phyloP scores from a whole-genome alignment of 2,113 vertebrate species.

The Mustela nigripes region DNA sequence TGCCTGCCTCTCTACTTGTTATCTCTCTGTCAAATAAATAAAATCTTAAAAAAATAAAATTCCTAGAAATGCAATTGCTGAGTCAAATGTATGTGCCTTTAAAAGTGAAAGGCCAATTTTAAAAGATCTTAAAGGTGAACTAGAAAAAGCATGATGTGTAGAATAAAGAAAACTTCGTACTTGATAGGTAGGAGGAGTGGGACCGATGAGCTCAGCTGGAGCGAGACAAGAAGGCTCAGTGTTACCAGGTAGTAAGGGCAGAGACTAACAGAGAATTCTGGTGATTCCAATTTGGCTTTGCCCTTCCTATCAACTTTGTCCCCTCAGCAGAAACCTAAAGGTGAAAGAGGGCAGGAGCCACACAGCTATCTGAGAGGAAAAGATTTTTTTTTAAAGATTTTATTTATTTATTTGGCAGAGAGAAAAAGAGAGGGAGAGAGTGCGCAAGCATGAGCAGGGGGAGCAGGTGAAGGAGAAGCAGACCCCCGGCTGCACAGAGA shows the following conservation, averaged over 20 bases:
- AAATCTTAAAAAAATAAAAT: too few relatives aligned
- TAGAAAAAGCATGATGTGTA: not conserved
- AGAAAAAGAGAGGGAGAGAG: not conserved
- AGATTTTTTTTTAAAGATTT: not conserved
- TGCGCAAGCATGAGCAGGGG: not conserved
- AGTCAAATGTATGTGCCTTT: not conserved
- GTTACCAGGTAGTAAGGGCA: not conserved
- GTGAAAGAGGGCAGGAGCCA: not conserved
- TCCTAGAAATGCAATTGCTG: too few relatives aligned
- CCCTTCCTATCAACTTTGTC: not conserved
- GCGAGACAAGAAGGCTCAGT: not conserved
- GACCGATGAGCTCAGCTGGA: not conserved
- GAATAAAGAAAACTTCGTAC: not conserved
- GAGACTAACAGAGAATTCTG: not conserved
- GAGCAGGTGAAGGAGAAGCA: not conserved
- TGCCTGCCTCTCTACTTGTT: too few relatives aligned
- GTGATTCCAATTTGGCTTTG: constrained; percentile 11
- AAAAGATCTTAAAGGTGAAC: constrained; percentile 30
- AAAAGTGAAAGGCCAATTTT: constrained; percentile 14
- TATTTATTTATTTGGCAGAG: not conserved
- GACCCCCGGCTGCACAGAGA: not conserved
- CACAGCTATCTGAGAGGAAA: not conserved
- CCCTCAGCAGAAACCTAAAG: not conserved
- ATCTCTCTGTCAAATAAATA: too few relatives aligned
- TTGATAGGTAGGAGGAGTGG: not conserved